These are phyloP conservation scores for Marmota monax DNA, from an alignment of 2,113 vertebrate species.

Conservation along the genomic window DNA sequence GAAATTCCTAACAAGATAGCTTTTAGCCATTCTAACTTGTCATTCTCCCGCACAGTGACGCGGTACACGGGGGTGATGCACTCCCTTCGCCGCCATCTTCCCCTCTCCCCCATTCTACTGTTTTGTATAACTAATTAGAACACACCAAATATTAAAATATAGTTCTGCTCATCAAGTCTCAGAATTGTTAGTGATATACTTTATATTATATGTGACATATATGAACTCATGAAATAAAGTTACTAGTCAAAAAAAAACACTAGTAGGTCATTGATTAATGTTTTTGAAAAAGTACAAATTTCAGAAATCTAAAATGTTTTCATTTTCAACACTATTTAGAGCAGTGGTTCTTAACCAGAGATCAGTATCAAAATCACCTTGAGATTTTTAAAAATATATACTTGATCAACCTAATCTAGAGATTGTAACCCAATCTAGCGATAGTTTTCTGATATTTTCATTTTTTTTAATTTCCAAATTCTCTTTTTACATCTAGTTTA, in stretches of 20 bases:
- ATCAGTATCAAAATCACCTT: background rate
- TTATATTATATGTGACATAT: no score
- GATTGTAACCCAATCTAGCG: background rate
- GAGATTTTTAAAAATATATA: background rate
- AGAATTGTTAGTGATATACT: no score
- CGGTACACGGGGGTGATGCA: no score
- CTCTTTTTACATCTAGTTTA: background rate
- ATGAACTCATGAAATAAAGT: no score
- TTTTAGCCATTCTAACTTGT: no score
- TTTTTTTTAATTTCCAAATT: background rate
- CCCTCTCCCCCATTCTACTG: no score
- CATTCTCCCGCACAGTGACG: no score
- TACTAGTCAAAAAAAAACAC: background rate
- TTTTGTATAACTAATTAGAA: no score
- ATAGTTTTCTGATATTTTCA: background rate
- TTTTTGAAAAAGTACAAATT: background rate
- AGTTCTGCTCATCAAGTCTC: no score
- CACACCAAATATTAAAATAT: no score
- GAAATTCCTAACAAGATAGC: no score
- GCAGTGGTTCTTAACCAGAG: background rate
- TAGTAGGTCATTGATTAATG: background rate
- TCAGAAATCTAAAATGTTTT: background rate
- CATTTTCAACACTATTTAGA: background rate
- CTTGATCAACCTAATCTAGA: background rate
- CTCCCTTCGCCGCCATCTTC: no score